Evolutionary conservation across 2,888 invertebrate species (phyloP), one percentile per base, ranked within the genome.

Genomic region (Xestia xanthographa): DNA sequence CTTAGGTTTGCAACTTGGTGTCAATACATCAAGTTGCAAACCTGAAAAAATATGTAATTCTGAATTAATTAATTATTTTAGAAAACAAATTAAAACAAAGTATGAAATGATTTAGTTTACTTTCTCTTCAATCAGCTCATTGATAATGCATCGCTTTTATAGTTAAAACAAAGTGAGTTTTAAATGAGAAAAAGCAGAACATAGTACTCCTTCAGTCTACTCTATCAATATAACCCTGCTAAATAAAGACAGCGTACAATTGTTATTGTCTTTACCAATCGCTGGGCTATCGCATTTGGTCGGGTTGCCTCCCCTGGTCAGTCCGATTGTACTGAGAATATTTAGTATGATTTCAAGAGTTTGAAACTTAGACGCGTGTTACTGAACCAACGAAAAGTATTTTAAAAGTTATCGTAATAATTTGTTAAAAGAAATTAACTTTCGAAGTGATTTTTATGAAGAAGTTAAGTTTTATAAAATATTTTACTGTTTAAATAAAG

Each of bases 161-260:
- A 1, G 2, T 8, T 6, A 17, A 43, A 58, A 38, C 2, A n/a
- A 71, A 8, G 79, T 58, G 83, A 86, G 38, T 58, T 34, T 29
- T 2, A 12, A 69, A 70, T 83, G 88, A 88, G 80, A 84, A 82
- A 26, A 62, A 11, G 53, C n/a, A 66, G 62, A n/a, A 41, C n/a
- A 17, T 86, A 66, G 90, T 90, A 88, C 48, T 65, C 9, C 9
- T 41, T 41, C 50, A 70, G 69, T 73, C 48, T 72, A 83, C 82
- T 79, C 82, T 85, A 88, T 86, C 84, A 83, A 70, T 87, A 83
- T 86, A 86, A 87, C 72, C 26, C 87, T 76, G 60, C 89, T 66
- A 78, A 88, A 86, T 90, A 62, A 67, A 88, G 72, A 72, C 20
- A 38, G 26, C 48, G 12, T 60, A 12, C 41, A 74, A 69, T 72